phyloP scores from a whole-genome alignment of 2,888 invertebrate genomes.

The Ecdyonurus torrentis region DNA sequence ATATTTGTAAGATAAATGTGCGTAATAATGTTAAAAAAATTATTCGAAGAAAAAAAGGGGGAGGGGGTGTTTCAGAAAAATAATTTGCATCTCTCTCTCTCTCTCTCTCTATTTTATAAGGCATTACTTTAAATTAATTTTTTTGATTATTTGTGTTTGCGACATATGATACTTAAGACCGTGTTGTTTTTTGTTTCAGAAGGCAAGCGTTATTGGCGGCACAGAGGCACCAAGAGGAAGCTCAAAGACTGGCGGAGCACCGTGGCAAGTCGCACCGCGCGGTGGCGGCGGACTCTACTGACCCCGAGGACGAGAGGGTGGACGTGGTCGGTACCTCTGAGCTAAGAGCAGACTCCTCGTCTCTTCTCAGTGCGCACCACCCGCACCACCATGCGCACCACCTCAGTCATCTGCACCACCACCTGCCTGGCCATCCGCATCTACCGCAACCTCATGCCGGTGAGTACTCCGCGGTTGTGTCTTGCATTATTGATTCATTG shows the following conservation, averaged over 20 bases:
- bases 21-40: no score
- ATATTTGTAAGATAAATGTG: no score
- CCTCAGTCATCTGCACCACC: conserved; percentile 15
- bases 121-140: no score
- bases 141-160: no score
- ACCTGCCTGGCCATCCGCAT: conserved; percentile 9
- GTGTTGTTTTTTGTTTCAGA: conserved; percentile 33
- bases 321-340: conserved; percentile 81
- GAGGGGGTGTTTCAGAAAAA: no score
- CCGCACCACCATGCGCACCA: conserved; percentile 31
- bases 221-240: conserved; percentile 25
- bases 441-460: conserved; percentile 17
- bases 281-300: conserved; percentile 24
- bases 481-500: neutral
- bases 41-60: no score
- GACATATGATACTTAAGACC: no score
- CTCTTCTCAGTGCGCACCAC: conserved; percentile 5
- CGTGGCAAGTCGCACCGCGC: conserved; percentile 8
- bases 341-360: conserved; percentile 18
- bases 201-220: conserved; percentile 43
- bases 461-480: conserved; percentile 12
- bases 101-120: no score
- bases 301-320: conserved; percentile 60
- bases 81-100: no score
- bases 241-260: conserved; percentile 22